Evolutionary conservation across 2,113 vertebrate species (phyloP).

Genomic region (Phyllopteryx taeniolatus): DNA sequence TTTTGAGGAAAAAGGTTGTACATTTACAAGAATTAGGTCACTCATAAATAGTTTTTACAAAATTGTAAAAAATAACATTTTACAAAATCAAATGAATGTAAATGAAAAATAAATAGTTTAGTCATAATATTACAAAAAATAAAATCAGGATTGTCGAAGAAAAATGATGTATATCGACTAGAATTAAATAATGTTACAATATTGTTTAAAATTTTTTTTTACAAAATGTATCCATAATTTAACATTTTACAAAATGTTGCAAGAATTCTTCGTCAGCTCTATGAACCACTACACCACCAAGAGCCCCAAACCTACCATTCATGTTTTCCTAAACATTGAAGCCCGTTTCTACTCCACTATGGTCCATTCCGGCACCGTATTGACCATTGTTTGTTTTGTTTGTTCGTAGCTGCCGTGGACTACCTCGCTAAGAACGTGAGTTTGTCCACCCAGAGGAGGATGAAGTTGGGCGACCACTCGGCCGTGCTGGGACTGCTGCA

Average conservation of each 20-base stretch:
- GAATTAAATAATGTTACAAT: too few species aligned
- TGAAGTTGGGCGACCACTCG: slow-evolving; percentile 97
- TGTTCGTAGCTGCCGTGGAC: slow-evolving; percentile 85
- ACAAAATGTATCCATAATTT: too few species aligned
- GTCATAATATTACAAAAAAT: too few species aligned
- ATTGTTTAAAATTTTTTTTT: too few species aligned
- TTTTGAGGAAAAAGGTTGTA: too few species aligned
- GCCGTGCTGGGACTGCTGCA: slow-evolving; percentile 96
- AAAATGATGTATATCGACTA: too few species aligned
- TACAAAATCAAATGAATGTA: background rate
- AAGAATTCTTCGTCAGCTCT: background rate
- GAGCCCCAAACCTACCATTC: background rate
- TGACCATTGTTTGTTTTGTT: background rate
- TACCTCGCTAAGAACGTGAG: slow-evolving; percentile 99
- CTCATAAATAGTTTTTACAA: too few species aligned
- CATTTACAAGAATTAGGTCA: too few species aligned
- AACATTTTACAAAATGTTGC: background rate
- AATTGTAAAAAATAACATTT: background rate
- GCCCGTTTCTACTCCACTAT: background rate
- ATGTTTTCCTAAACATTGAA: slow-evolving; percentile 15
- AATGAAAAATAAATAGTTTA: too few species aligned
- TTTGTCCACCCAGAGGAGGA: slow-evolving; percentile 94
- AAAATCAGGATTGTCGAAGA: too few species aligned
- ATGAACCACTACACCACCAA: too few species aligned
- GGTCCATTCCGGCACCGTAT: background rate